Percentiles rank a stretch among this genome's conserved stretches.
These are phyloP conservation scores for Littorina saxatilis DNA, from an alignment of 1,140 invertebrate species.

Conservation along the genomic window DNA sequence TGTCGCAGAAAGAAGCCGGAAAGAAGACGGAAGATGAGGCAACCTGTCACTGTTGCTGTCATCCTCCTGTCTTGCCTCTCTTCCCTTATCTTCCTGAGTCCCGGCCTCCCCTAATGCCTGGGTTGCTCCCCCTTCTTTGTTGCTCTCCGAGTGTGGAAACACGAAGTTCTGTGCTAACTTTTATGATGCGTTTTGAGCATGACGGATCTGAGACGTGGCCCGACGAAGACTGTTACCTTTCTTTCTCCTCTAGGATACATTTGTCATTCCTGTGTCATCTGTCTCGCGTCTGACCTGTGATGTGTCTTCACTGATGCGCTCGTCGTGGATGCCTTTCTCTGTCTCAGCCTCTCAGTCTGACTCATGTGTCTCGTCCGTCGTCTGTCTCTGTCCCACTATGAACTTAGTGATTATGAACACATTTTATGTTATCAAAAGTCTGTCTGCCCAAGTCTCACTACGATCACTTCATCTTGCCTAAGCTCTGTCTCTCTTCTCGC, in stretches of 20 bases:
- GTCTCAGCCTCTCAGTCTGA: neutral
- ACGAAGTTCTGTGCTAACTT: neutral
- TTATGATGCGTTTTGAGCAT: slow-evolving; percentile 1
- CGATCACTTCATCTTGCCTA: too few species aligned
- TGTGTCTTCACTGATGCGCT: neutral
- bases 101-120: neutral
- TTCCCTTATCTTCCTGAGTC: slow-evolving; percentile 19
- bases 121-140: neutral
- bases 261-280: neutral
- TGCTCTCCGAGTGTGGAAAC: neutral
- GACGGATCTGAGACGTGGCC: neutral
- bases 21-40: slow-evolving; percentile 13
- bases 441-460: too few species aligned
- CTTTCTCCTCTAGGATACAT: neutral
- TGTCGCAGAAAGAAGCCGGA: too few species aligned
- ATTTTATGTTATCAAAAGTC: too few species aligned
- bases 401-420: too few species aligned
- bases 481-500: too few species aligned
- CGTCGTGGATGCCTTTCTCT: neutral
- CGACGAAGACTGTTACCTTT: neutral
- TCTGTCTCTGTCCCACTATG: neutral
- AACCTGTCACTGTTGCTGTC: slow-evolving; percentile 26
- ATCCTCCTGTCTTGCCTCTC: slow-evolving; percentile 19
- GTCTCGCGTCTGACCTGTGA: neutral
- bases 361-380: neutral